phyloP scores from a whole-genome alignment of 2,888 invertebrate species.

The Mimas tiliae region DNA sequence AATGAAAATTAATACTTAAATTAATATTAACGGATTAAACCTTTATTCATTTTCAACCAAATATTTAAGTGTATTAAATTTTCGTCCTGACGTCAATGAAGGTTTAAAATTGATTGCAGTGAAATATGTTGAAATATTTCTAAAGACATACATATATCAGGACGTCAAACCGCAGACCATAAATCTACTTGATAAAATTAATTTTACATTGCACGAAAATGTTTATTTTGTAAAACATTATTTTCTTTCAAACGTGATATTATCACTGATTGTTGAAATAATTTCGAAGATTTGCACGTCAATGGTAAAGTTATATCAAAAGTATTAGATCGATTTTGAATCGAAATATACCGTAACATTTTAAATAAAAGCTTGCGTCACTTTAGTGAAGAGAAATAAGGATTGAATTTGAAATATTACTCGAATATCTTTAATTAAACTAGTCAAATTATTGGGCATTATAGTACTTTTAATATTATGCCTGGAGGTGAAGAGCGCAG shows the following conservation, averaged over 20 bases:
- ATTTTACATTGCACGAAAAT: not conserved
- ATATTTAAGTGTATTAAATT: not conserved
- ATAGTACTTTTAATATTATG: too few species aligned
- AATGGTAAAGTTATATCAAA: not conserved
- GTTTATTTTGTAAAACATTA: not conserved
- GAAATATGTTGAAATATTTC: conserved; percentile 12
- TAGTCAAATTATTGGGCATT: too few species aligned
- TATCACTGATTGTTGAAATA: conserved; percentile 4
- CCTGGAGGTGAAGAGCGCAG: too few species aligned
- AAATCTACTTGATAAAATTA: conserved; percentile 12
- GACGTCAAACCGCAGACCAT: conserved; percentile 9
- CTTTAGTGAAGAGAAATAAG: too few species aligned
- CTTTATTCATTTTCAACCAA: not conserved
- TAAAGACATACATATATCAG: conserved; percentile 12
- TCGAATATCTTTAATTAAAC: too few species aligned
- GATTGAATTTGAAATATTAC: too few species aligned
- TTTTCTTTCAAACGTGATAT: not conserved
- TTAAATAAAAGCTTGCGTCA: too few species aligned
- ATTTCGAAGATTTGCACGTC: not conserved
- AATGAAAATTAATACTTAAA: not conserved
- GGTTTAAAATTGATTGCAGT: conserved; percentile 14
- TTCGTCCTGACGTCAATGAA: not conserved
- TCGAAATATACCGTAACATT: too few species aligned
- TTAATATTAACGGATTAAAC: not conserved
- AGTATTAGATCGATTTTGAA: too few species aligned